A percentile compares a stretch with the other conserved stretches of the same genome.
Conservation (phyloP, 2,888 invertebrate genomes). For the Thera obeliscata region DNA sequence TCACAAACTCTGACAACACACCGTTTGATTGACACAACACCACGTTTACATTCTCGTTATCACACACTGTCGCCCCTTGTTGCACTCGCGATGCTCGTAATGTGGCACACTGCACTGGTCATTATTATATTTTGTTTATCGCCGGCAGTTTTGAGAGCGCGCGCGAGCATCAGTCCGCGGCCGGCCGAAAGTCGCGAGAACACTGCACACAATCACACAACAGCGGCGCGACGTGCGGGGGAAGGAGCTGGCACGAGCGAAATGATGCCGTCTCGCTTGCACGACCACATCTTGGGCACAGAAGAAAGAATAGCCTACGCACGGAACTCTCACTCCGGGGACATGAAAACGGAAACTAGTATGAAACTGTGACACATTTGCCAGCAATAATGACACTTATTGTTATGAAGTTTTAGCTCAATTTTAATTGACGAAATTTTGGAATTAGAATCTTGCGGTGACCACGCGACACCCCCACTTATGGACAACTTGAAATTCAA, state of each 20-base stretch:
- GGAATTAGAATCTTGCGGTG: not conserved
- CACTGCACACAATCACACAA: slow-evolving; percentile 68
- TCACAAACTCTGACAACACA: slow-evolving; percentile 62
- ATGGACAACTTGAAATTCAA: not conserved
- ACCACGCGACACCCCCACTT: slow-evolving; percentile 1
- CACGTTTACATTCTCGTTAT: slow-evolving; percentile 78
- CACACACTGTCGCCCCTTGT: slow-evolving; percentile 80
- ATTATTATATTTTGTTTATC: slow-evolving; percentile 81
- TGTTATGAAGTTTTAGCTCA: not conserved
- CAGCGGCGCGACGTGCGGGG: slow-evolving; percentile 73
- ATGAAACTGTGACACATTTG: slow-evolving; percentile 1
- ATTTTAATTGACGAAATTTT: slow-evolving; percentile 1
- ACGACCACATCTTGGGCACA: slow-evolving; percentile 48
- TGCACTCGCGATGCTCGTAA: slow-evolving; percentile 80
- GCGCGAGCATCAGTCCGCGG: slow-evolving; percentile 58
- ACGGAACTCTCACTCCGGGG: slow-evolving; percentile 22
- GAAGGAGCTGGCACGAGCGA: slow-evolving; percentile 69
- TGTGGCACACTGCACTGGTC: slow-evolving; percentile 77
- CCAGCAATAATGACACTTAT: slow-evolving; percentile 8
- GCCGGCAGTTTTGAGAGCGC: slow-evolving; percentile 71
- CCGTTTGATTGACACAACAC: slow-evolving; percentile 77
- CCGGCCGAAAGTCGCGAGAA: slow-evolving; percentile 71
- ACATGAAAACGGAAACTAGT: slow-evolving; percentile 2
- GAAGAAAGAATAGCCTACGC: slow-evolving; percentile 20
- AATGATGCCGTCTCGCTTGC: slow-evolving; percentile 55